Evolutionary conservation across 1,140 invertebrate genomes (phyloP).

Genomic region (Homarus americanus): DNA sequence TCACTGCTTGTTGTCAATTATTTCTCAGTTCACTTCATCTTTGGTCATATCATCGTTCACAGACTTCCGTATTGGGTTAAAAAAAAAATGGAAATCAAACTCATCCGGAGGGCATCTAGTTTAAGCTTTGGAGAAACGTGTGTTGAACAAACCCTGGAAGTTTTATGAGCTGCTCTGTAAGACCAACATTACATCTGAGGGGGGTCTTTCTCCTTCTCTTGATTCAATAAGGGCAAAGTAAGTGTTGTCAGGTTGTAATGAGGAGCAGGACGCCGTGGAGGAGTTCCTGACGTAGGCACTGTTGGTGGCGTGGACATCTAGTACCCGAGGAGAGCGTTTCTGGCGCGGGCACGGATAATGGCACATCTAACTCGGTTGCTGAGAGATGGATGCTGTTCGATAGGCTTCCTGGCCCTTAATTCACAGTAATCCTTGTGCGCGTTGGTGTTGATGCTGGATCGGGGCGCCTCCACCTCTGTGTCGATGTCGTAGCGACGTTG

Average conservation of each 20-base stretch:
- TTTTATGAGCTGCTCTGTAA: neutral
- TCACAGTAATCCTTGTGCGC: conserved; percentile 48
- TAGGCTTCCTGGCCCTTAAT: conserved; percentile 31
- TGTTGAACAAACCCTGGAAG: neutral
- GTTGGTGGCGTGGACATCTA: neutral
- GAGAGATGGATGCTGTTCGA: conserved; percentile 56
- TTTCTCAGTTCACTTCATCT: neutral
- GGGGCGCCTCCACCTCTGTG: conserved; percentile 61
- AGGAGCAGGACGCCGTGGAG: neutral
- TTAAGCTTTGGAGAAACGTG: neutral
- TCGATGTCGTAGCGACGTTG: conserved; percentile 71
- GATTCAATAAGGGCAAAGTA: neutral
- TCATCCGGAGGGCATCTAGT: too few species aligned
- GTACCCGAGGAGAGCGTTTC: conserved; percentile 65
- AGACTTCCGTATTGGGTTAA: too few species aligned
- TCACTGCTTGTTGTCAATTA: neutral
- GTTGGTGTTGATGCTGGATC: conserved; percentile 63
- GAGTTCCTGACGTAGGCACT: neutral
- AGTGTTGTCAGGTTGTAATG: neutral
- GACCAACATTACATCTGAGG: neutral
- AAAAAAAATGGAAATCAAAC: too few species aligned
- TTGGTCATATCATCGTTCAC: too few species aligned
- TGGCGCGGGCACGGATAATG: conserved; percentile 45
- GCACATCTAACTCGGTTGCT: conserved; percentile 61
- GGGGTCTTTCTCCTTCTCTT: neutral